Evolutionary conservation across 2,113 vertebrate genomes (phyloP).

Genomic region (Ranitomeya variabilis): DNA sequence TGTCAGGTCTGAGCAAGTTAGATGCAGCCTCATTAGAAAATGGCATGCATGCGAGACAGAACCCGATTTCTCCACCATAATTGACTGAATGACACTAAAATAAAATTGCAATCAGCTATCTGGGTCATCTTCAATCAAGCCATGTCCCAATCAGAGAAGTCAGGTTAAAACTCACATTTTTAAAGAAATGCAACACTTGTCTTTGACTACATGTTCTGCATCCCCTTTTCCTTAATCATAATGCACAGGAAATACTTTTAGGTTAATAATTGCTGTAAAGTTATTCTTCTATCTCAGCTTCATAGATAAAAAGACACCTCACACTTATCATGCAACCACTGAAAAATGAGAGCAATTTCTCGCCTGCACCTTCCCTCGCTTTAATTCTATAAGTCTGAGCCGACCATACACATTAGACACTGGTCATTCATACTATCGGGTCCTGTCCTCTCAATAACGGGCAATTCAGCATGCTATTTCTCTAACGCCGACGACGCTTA

Average conservation of each 20-base stretch:
- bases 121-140: conserved; percentile 48
- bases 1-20: conserved; percentile 25
- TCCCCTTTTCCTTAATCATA: not conserved
- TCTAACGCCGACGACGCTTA: not conserved
- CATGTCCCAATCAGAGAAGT: conserved; percentile 23
- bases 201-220: conserved; percentile 4
- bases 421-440: not conserved
- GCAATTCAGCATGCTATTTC: not conserved
- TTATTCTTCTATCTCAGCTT: not conserved
- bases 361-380: not conserved
- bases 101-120: conserved; percentile 45
- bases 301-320: not conserved
- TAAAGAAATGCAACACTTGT: conserved; percentile 35
- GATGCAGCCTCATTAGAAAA: conserved; percentile 15
- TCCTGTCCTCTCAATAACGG: not conserved
- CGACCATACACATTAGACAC: not conserved
- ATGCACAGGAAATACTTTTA: not conserved
- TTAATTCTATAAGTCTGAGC: not conserved
- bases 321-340: not conserved
- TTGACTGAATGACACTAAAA: conserved; percentile 33
- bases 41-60: conserved; percentile 21
- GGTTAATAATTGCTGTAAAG: not conserved
- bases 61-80: conserved; percentile 22
- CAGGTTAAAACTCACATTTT: conserved; percentile 16
- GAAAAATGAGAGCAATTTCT: not conserved